Percentiles rank a stretch among this genome's conserved stretches.
Evolutionary conservation across 2,797 vertebrate species (phyloP).

Genomic region (Borostomias antarcticus): DNA sequence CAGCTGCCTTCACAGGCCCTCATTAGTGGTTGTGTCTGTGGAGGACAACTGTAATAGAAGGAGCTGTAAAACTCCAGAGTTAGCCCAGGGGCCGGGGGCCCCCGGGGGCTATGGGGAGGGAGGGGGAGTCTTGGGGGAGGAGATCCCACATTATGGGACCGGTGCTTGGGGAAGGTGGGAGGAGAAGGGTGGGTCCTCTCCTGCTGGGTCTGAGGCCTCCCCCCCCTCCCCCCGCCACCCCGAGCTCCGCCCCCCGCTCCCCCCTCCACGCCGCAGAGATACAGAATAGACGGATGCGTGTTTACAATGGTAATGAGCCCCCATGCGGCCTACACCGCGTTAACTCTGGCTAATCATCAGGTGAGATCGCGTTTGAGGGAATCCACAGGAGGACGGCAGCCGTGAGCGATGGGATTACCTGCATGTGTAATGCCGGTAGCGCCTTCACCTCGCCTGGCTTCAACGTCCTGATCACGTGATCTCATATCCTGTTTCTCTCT

Average conservation of each 20-base stretch:
- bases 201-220: conserved; percentile 16
- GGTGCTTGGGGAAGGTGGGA: conserved; percentile 37
- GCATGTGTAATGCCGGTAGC: conserved; percentile 37
- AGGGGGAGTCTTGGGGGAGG: conserved; percentile 53
- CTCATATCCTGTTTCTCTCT: too few species aligned
- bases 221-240: conserved; percentile 50
- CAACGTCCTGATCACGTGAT: too few species aligned
- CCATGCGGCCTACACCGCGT: conserved; percentile 66
- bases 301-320: conserved; percentile 76
- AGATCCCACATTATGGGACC: conserved; percentile 56
- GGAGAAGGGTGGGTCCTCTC: conserved; percentile 42
- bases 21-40: conserved; percentile 85
- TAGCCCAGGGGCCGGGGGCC: conserved; percentile 68
- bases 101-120: conserved; percentile 52
- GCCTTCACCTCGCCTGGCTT: too few species aligned
- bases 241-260: conserved; percentile 27
- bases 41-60: conserved; percentile 81
- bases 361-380: conserved; percentile 58
- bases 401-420: conserved; percentile 45
- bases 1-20: conserved; percentile 73
- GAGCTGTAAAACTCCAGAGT: conserved; percentile 78
- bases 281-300: conserved; percentile 59
- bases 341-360: conserved; percentile 73
- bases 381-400: conserved; percentile 59
- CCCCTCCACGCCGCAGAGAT: conserved; percentile 40